Percentiles rank a stretch among this genome's conserved stretches.
These are phyloP conservation scores for Urocyon cinereoargenteus DNA, from an alignment of 2,797 vertebrate species.

Conservation along the genomic window DNA sequence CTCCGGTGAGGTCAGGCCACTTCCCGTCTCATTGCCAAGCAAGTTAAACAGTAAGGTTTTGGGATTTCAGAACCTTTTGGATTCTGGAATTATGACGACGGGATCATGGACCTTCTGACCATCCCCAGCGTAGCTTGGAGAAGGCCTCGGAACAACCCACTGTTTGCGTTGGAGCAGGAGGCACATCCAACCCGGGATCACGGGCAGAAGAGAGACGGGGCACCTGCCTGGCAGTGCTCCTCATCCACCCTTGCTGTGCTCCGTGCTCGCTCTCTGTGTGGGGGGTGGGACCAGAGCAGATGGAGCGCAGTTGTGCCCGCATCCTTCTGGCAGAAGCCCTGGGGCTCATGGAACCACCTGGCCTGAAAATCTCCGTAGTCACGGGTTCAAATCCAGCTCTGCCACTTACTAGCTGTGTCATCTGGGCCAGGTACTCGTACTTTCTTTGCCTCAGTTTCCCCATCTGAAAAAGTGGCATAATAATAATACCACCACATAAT, in stretches of 20 bases:
- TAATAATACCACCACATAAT: background rate
- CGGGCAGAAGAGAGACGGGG: background rate
- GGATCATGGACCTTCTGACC: background rate
- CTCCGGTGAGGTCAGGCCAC: background rate
- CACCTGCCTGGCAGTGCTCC: background rate
- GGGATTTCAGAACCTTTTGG: background rate
- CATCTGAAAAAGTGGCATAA: background rate
- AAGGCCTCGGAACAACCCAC: fast-evolving
- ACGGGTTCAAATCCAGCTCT: background rate
- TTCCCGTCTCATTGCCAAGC: background rate
- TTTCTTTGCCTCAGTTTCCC: background rate
- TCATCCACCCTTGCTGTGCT: background rate
- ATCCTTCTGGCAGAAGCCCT: background rate
- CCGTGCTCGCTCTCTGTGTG: fast-evolving
- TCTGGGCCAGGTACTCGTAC: background rate
- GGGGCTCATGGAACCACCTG: background rate
- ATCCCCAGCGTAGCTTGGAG: background rate
- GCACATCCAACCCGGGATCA: fast-evolving
- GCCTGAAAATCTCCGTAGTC: background rate
- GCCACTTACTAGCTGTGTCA: background rate
- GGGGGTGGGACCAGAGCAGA: background rate
- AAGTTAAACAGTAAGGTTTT: background rate
- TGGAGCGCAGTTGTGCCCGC: background rate
- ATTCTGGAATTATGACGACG: background rate
- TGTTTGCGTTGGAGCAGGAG: fast-evolving